Base-by-base conservation (phyloP, 1,140 invertebrate genomes). In the Heliconius melpomene region DNA sequence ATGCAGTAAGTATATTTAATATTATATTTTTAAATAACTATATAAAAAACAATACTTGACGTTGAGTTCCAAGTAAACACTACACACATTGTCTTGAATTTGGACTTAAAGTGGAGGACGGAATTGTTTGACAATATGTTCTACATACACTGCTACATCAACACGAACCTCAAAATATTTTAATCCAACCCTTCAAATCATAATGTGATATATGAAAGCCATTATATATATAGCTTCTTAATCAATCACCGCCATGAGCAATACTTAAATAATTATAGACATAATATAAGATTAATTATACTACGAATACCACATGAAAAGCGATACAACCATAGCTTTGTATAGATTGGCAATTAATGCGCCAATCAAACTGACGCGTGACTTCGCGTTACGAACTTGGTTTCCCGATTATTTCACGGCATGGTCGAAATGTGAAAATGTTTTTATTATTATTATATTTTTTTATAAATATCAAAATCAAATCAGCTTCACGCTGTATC, bases 311-410 rank as follows among this genome's bases (percentile, higher is more conserved):
- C n/a, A 23, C n/a, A 57, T 18, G 46, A 77, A 77, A 80, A 80
- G 66, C 72, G 54, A 80, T 77, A 74, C 60, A 74, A 50, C 29
- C 70, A 74, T 72, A 54, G 77, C 40, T 5, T 60, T 32, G 71
- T 57, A 70, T 40, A 79, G 72, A 79, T 79, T 79, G 81, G 57
- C 78, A 82, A 82, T 82, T 82, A 79, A 77, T 79, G 72, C 76
- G 75, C 71, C 81, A 79, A 82, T 82, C 78, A 77, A 60, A 79
- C 70, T 82, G 73, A 79, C 78, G 57, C 60, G 40, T 72, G 72
- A 71, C 74, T 60, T 32, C 71, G 66, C 29, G 71, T 46, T 75
- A 75, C 26, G 38, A 72, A 75, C 46, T 36, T 20, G 29, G 66
- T 72, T 77, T 79, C 32, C 73, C 74, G 73, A 79, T 75, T 79